Evolutionary conservation across 2,797 vertebrate species (phyloP), one percentile per base, ranked within the genome.

Genomic region (Micrastur ruficollis): DNA sequence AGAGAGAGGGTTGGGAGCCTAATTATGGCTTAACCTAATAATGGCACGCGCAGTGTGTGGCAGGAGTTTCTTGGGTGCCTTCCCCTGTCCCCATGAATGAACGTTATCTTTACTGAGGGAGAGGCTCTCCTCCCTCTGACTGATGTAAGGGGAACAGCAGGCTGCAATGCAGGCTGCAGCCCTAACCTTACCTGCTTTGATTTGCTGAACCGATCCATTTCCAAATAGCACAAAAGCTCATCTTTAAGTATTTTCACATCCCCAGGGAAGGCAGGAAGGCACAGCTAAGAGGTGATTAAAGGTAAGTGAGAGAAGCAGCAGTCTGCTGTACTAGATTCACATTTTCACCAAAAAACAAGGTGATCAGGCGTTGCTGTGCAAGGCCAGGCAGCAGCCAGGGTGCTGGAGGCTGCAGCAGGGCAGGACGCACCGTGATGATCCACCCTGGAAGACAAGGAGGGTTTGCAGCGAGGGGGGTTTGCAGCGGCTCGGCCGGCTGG

Each of bases 11-110:
- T 3, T 21, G 20, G 26, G 31, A 18, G 44, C 18, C 26, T 59
- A 32, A 15, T 12, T 46, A 22, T 46, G 36, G 36, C 61, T 74
- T 86, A 78, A 56, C 29, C 32, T 70, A 29, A 5, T 53, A 49
- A 38, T 9, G 5, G 50, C 36, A 14, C 2, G 1, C 1, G 0
- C 25, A 6, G 18, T 2, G 31, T 12, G 29, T 34, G 55, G 25
- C 62, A 31, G n/a, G 61, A 73, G 66, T 31, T 56, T 42, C 81
- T 68, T 71, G 59, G 22, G 19, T 40, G 73, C 42, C 68, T 73
- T 91, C 49, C 23, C 18, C 12, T 1, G 2, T 56, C 40, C 32
- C 56, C 9, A 1, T n/a, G 59, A 67, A 42, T 27, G 56, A 71
- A 11, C 3, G 2, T 32, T 42, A 3, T 18, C 38, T 23, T 52